Percentiles rank a stretch among this genome's conserved stretches.
phyloP scores from a whole-genome alignment of 2,113 vertebrate species.

The Elanoides forficatus region DNA sequence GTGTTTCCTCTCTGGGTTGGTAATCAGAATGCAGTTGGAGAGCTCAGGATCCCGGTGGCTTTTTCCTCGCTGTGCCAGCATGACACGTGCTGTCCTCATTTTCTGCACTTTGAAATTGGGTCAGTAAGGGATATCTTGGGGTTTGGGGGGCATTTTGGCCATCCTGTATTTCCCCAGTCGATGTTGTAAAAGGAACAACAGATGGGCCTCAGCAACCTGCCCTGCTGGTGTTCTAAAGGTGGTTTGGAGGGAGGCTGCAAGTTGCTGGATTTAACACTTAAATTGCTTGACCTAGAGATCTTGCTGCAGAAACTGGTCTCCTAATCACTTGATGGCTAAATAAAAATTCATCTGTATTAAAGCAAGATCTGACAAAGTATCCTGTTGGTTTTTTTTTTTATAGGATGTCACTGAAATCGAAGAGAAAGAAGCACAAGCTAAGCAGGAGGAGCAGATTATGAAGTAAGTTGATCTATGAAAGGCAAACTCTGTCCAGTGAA shows the following conservation, averaged over 20 bases:
- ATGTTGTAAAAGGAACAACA: neutral
- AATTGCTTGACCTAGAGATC: neutral
- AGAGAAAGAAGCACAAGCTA: conserved; percentile 86
- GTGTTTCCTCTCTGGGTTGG: neutral
- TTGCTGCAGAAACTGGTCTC: neutral
- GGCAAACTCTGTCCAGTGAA: neutral
- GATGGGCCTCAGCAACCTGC: neutral
- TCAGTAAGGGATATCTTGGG: neutral
- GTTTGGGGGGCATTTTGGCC: neutral
- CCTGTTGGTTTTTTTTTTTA: neutral
- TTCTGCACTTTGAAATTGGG: neutral
- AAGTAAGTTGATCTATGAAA: conserved; percentile 75
- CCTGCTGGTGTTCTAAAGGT: neutral
- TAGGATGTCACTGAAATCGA: conserved; percentile 94
- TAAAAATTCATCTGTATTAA: neutral
- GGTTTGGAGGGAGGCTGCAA: neutral
- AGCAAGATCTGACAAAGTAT: neutral
- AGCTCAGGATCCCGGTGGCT: neutral
- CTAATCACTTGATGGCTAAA: neutral
- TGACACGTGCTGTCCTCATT: rapidly evolving
- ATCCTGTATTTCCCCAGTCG: neutral
- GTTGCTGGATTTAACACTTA: neutral
- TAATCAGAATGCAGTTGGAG: neutral
- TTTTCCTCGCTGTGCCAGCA: neutral
- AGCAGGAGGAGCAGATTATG: conserved; percentile 87